Base-by-base conservation (phyloP, 92 coral and sea anemone genomes). In the Pocillopora meandrina region DNA sequence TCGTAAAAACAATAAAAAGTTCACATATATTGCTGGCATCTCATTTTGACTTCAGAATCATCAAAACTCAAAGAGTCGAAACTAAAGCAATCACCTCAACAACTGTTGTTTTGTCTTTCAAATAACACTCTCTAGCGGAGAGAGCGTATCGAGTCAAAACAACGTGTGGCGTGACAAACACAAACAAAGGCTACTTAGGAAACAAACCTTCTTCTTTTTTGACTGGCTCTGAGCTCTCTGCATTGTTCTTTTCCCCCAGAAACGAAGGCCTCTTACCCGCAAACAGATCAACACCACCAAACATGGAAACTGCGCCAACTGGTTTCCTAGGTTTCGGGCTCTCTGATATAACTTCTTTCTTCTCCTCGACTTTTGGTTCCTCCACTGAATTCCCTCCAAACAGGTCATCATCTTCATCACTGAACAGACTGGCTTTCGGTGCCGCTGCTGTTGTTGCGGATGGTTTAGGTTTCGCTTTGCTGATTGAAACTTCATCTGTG, bases 211-310 rank as follows among this genome's bases (percentile, higher is more conserved):
- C 88, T 61, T 42, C 56, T 56, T 75, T 81, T 59, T 56, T 58
- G 0, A 56, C 66, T 12, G 85, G 61, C 52, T 78, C 86, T 26
- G 67, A 34, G 66, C 60, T 26, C 65, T 72, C 85, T 15, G 12
- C 85, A 3, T 67, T 79, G 9, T 17, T 76, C 26, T 76, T 82
- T n/a, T 81, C 88, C 65, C 81, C 95, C 61, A 83, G 62, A 87
- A 92, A 92, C 14, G 95, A 87, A 9, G 97, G 98, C 85, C 91
- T 95, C 79, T 95, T 93, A 10, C 98, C 98, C 64, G 93, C 98
- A 85, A 95, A 95, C 59, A 95, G 72, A 79, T 95, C 98, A 56
- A 95, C 95, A 13, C 98, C 98, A 49, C 98, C 98, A 89, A 95
- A 95, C 93, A 95, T 57, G 49, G 98, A 76, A 20, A 95, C 98